phyloP scores from a whole-genome alignment of 2,113 vertebrate genomes.

The Pipa parva region DNA sequence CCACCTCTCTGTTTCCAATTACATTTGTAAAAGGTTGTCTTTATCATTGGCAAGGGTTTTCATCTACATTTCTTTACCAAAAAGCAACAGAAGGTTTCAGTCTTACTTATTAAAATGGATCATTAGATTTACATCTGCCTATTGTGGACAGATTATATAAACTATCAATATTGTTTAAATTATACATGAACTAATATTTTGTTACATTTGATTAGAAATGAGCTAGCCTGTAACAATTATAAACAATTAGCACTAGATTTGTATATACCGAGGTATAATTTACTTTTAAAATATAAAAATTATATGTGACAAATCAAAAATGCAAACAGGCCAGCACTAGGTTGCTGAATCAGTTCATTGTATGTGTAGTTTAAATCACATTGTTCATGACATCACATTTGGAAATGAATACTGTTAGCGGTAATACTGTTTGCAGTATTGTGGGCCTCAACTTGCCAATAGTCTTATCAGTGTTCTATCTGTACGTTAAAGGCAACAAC shows the following conservation, averaged over 20 bases:
- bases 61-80: constrained; percentile 25
- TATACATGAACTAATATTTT: not conserved
- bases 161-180: not conserved
- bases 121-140: not conserved
- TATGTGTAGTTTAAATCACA: no score
- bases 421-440: no score
- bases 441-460: no score
- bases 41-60: constrained; percentile 26
- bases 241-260: not conserved
- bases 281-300: no score
- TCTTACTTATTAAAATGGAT: not conserved
- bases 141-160: not conserved
- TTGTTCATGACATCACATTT: no score
- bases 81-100: constrained; percentile 5
- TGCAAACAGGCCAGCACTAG: no score
- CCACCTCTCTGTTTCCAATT: constrained; percentile 41
- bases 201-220: not conserved
- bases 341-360: no score
- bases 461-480: no score
- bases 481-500: no score
- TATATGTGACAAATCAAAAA: no score
- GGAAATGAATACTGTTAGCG: no score
- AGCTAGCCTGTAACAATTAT: not conserved
- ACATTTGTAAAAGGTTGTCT: constrained; percentile 34
- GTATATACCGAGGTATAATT: not conserved